Evolutionary conservation across 2,797 vertebrate genomes (phyloP).

Genomic region (Hybognathus amarus): DNA sequence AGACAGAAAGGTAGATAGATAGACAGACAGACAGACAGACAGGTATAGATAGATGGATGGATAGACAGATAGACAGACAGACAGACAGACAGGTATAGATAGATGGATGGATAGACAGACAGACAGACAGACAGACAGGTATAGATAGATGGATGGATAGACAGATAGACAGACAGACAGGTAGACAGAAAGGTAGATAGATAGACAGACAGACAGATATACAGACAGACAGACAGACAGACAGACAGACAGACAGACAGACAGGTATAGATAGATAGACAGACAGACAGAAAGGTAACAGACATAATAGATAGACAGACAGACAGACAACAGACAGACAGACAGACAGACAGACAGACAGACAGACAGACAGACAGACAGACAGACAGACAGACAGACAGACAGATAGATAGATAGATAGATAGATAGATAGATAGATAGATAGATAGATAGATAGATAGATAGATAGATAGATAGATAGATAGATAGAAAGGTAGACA

Average conservation of each 20-base stretch:
- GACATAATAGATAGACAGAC: rapidly evolving
- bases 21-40: too few relatives aligned
- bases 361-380: rapidly evolving
- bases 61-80: rapidly evolving
- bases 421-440: rapidly evolving
- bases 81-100: rapidly evolving
- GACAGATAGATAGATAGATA: rapidly evolving
- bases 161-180: too few relatives aligned
- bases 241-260: rapidly evolving
- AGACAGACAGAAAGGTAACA: rapidly evolving
- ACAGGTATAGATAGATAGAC: rapidly evolving
- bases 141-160: too few relatives aligned
- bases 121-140: too few relatives aligned
- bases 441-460: too few relatives aligned
- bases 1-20: too few relatives aligned
- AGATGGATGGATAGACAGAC: rapidly evolving
- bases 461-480: too few relatives aligned
- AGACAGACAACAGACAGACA: rapidly evolving
- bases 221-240: too few relatives aligned
- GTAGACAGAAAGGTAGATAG: rapidly evolving
- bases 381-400: rapidly evolving
- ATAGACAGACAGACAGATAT: rapidly evolving
- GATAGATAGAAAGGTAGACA: too few relatives aligned
- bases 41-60: too few relatives aligned
- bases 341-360: too few relatives aligned